These are phyloP conservation scores for Electrona antarctica DNA, from an alignment of 2,113 vertebrate genomes.

Conservation along the genomic window DNA sequence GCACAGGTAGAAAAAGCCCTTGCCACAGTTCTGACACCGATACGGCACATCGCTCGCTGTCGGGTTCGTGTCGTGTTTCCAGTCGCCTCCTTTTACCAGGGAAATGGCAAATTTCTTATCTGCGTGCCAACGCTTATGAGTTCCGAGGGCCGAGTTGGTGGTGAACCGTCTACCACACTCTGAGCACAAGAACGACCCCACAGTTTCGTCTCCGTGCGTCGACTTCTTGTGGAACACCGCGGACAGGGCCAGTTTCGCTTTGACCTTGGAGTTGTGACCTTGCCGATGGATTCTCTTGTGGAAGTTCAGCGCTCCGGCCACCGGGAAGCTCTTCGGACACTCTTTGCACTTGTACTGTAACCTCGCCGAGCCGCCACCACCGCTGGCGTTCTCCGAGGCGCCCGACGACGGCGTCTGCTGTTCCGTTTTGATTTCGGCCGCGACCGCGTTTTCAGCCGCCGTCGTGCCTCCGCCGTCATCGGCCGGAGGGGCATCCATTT, in stretches of 20 bases:
- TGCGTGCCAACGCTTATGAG: conserved; percentile 78
- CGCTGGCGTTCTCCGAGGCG: conserved; percentile 9
- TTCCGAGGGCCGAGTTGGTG: conserved; percentile 76
- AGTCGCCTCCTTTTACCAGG: conserved; percentile 57
- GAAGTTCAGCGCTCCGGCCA: conserved; percentile 76
- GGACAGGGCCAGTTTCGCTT: conserved; percentile 28
- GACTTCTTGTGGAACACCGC: conserved; percentile 18
- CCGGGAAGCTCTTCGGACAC: conserved; percentile 73
- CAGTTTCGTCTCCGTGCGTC: conserved; percentile 45
- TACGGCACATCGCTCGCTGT: conserved; percentile 58
- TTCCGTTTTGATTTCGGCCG: neutral
- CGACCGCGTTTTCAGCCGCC: neutral
- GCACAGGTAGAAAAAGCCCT: conserved; percentile 74
- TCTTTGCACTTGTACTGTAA: conserved; percentile 75
- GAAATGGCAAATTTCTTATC: conserved; percentile 63
- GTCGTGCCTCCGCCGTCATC: neutral
- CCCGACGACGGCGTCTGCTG: neutral
- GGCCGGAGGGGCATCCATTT: neutral
- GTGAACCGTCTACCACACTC: conserved; percentile 78
- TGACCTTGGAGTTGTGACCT: conserved; percentile 30
- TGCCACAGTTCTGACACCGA: conserved; percentile 70
- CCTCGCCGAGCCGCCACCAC: neutral
- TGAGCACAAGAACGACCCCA: conserved; percentile 65
- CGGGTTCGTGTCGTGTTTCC: conserved; percentile 30
- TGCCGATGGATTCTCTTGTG: conserved; percentile 74